Conservation (phyloP, 2,113 vertebrate species). For the Ibidorhyncha struthersii region DNA sequence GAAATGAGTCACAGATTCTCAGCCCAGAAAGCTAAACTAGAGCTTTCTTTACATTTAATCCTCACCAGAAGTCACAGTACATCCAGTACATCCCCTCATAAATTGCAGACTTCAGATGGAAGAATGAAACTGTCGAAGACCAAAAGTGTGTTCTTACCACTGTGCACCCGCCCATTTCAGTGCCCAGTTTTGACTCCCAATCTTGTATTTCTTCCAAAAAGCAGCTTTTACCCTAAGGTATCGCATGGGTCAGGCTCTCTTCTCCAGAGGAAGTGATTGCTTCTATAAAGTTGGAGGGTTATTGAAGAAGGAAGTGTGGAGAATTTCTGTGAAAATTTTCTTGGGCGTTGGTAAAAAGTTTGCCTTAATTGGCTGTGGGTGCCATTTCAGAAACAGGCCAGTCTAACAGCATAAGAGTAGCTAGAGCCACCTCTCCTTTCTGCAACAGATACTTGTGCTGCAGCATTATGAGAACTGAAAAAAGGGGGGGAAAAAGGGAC, state of each 20-base stretch:
- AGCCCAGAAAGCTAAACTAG: not conserved
- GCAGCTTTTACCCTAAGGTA: not conserved
- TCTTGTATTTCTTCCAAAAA: not conserved
- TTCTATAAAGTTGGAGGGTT: not conserved
- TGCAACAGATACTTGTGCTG: not conserved
- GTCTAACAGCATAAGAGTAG: not conserved
- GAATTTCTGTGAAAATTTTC: not conserved
- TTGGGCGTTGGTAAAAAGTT: not conserved
- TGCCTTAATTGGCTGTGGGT: not conserved
- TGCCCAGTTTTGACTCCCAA: not conserved
- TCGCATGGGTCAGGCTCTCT: not conserved
- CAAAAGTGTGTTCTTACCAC: not conserved
- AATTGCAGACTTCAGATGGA: not conserved
- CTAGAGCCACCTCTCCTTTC: not conserved
- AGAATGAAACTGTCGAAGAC: not conserved
- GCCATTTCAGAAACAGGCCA: not conserved
- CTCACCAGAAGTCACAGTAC: not conserved
- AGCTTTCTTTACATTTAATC: not conserved
- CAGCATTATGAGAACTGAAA: not conserved
- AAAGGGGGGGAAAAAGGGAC: fast-evolving
- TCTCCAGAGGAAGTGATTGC: not conserved
- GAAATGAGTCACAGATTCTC: not conserved
- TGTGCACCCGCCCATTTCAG: not conserved
- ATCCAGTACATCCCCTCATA: not conserved
- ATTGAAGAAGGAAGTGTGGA: not conserved